These are phyloP conservation scores for Pristiophorus japonicus DNA, from an alignment of 2,113 vertebrate species.

Conservation along the genomic window DNA sequence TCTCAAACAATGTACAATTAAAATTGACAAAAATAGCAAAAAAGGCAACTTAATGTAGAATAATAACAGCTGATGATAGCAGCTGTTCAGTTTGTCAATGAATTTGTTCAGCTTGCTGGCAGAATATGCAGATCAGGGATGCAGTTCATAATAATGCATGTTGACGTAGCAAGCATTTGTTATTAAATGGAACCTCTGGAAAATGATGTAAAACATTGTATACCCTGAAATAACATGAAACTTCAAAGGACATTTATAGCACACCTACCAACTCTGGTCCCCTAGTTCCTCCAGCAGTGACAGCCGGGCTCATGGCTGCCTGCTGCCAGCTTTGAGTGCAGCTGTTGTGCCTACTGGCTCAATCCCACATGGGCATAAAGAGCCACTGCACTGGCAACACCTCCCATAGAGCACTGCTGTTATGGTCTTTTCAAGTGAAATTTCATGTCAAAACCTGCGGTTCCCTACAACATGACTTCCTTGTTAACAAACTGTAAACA, in stretches of 20 bases:
- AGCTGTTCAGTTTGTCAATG: constrained; percentile 38
- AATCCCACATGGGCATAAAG: constrained; percentile 35
- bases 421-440: constrained; percentile 30
- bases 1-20: constrained; percentile 35
- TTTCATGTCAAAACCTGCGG: constrained; percentile 34
- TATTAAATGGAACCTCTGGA: constrained; percentile 26
- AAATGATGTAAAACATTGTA: constrained; percentile 9
- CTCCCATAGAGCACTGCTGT: constrained; percentile 32
- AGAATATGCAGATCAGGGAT: constrained; percentile 28
- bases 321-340: constrained; percentile 34
- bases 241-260: constrained; percentile 24
- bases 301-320: constrained; percentile 12
- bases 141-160: constrained; percentile 34
- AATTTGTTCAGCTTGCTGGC: constrained; percentile 38
- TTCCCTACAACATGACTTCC: neutral
- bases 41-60: constrained; percentile 37
- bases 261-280: constrained; percentile 11
- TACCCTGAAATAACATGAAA: constrained; percentile 21
- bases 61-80: constrained; percentile 38
- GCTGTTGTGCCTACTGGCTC: constrained; percentile 36
- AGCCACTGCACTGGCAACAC: constrained; percentile 34
- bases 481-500: constrained; percentile 15
- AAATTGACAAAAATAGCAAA: constrained; percentile 38
- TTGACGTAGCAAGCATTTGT: constrained; percentile 13
- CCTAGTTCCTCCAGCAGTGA: constrained; percentile 34